phyloP scores from a whole-genome alignment of 2,797 vertebrate genomes.

The Uromys caudimaculatus region DNA sequence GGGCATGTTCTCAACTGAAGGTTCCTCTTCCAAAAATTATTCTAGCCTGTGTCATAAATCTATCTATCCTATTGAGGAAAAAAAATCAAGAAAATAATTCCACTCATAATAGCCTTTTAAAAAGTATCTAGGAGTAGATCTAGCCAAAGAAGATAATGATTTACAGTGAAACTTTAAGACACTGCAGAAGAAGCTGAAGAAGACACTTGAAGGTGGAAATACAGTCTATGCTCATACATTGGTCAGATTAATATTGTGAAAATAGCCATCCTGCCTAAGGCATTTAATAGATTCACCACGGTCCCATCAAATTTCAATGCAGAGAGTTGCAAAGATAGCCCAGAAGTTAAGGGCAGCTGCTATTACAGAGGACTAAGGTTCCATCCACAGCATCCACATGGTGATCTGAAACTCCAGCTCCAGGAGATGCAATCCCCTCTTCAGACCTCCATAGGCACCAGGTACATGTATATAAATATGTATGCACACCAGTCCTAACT shows the following conservation, averaged over 20 bases:
- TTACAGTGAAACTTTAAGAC: background rate
- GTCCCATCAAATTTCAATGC: background rate
- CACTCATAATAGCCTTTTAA: background rate
- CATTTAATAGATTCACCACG: background rate
- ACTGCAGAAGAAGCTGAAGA: background rate
- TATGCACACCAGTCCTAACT: background rate
- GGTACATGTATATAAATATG: background rate
- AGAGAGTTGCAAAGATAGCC: background rate
- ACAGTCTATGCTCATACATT: background rate
- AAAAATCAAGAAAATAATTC: background rate
- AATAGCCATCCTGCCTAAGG: background rate
- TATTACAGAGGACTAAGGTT: background rate
- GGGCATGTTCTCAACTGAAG: background rate
- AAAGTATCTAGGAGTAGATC: background rate
- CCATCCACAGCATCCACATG: background rate
- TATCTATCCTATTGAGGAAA: background rate
- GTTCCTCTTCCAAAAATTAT: background rate
- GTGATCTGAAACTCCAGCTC: background rate
- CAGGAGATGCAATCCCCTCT: background rate
- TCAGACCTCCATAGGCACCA: background rate
- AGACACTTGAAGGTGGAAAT: background rate
- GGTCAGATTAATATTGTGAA: background rate
- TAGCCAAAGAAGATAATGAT: background rate
- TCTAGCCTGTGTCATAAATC: background rate
- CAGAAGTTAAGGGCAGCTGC: background rate